Evolutionary conservation across 2,113 vertebrate genomes (phyloP).

Genomic region (Dinomys branickii): DNA sequence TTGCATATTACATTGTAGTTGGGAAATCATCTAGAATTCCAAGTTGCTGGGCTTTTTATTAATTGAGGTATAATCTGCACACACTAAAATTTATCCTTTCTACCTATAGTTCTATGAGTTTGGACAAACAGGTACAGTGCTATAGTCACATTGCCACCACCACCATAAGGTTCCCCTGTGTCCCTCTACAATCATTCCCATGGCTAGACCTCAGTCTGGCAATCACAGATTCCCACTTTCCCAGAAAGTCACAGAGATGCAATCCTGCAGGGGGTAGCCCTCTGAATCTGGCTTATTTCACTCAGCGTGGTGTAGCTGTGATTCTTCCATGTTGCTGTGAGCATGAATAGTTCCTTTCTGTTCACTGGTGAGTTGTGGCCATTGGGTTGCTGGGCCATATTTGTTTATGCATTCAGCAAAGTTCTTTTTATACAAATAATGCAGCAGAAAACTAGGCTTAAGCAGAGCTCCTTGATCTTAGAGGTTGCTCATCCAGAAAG

Average conservation of each 20-base stretch:
- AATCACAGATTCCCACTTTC: not conserved
- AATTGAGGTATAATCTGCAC: not conserved
- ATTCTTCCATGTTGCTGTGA: not conserved
- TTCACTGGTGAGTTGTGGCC: not conserved
- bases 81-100: not conserved
- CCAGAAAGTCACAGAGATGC: not conserved
- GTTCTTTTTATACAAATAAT: not conserved
- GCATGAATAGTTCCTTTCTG: not conserved
- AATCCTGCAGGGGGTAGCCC: not conserved
- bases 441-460: not conserved
- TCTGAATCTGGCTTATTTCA: not conserved
- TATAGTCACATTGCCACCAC: not conserved
- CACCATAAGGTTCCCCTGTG: not conserved
- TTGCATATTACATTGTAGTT: not conserved
- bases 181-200: not conserved
- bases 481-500: rapidly evolving
- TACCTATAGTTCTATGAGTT: not conserved
- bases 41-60: not conserved
- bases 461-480: not conserved
- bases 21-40: not conserved
- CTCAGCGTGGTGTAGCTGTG: not conserved
- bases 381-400: not conserved
- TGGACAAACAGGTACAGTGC: not conserved
- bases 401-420: not conserved
- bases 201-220: not conserved